These are phyloP conservation scores for Brachionus paranguensis DNA, from an alignment of 1,140 invertebrate genomes.

Conservation along the genomic window DNA sequence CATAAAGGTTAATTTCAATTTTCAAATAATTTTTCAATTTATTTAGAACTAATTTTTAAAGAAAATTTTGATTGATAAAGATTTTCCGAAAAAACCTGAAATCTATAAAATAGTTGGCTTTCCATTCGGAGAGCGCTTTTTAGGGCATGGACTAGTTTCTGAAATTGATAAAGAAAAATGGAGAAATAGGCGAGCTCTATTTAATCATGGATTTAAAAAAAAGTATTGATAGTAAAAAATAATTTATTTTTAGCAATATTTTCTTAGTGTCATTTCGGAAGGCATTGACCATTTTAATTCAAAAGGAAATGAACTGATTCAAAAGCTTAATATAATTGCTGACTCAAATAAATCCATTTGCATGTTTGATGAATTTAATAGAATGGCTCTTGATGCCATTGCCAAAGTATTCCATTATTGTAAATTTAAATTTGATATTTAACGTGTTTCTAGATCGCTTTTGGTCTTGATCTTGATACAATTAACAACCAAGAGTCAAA, in stretches of 20 bases:
- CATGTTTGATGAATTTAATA: background rate
- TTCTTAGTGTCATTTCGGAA: background rate
- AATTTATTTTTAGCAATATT: background rate
- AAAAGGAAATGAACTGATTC: background rate
- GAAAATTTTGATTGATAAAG: background rate
- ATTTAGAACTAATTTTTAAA: background rate
- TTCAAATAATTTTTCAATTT: background rate
- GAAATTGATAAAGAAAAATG: conserved; percentile 8
- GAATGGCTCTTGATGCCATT: background rate
- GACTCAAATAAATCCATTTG: background rate
- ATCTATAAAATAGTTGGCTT: background rate
- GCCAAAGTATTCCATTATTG: background rate
- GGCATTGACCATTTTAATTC: background rate
- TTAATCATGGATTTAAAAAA: conserved; percentile 18
- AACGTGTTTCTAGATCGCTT: background rate
- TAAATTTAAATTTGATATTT: background rate
- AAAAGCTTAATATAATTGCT: background rate
- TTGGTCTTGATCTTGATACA: background rate
- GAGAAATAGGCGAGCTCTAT: background rate
- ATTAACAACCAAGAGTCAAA: background rate
- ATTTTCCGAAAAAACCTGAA: background rate
- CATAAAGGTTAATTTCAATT: background rate
- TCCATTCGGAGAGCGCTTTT: conserved; percentile 10
- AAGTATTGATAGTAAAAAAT: background rate
- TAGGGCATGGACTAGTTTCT: background rate